Evolutionary conservation across 2,888 invertebrate species (phyloP).

Genomic region (Chaitophorus viminalis): DNA sequence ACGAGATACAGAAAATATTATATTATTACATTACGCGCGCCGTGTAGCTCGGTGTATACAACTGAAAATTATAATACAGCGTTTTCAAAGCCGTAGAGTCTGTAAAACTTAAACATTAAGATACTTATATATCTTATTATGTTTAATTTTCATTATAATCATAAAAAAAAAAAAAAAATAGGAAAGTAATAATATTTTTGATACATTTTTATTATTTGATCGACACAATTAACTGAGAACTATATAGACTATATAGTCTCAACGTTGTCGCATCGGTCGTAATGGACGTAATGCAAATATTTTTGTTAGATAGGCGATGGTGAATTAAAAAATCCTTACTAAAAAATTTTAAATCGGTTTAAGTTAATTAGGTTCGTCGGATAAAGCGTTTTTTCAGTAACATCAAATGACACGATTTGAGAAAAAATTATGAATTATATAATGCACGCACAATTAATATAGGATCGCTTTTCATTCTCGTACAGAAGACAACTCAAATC

Average conservation of each 20-base stretch:
- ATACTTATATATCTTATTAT: too few species aligned
- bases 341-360: neutral
- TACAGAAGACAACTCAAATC: neutral
- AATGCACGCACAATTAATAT: neutral
- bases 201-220: too few species aligned
- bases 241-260: neutral
- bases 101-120: too few species aligned
- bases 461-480: neutral
- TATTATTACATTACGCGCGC: neutral
- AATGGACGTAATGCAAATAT: too few species aligned
- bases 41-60: too few species aligned
- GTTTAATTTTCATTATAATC: neutral
- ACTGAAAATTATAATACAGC: too few species aligned
- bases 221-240: neutral
- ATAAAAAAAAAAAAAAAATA: neutral
- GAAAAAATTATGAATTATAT: neutral
- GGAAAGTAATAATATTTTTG: too few species aligned
- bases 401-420: neutral
- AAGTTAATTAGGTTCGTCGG: neutral
- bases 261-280: neutral
- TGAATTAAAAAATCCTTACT: neutral
- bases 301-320: neutral
- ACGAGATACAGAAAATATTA: neutral
- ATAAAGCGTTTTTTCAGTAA: neutral
- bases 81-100: too few species aligned